Evolutionary conservation across 2,113 vertebrate genomes (phyloP), one percentile per base, ranked within the genome.

Genomic region (Phrynosoma blainvillii): DNA sequence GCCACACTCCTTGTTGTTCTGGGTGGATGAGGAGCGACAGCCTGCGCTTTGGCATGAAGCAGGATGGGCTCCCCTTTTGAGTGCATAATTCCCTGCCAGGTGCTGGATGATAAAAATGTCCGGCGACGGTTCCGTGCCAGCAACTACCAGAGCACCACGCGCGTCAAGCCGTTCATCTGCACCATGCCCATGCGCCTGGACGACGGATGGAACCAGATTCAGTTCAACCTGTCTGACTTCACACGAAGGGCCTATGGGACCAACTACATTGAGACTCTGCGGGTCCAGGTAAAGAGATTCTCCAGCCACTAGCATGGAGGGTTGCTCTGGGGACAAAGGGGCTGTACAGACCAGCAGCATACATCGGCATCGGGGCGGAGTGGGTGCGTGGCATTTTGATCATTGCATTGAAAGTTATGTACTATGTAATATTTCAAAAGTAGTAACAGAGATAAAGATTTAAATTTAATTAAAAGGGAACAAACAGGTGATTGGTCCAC

Each of bases 121-220:
- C 97, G 99, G 0, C 96, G 99, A 42, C 97, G 99, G 14, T 99
- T 99, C 93, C 97, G 99, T 54, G 99, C 98, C 0, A 99, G 99
- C 87, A 99, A 99, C 94, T 99, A 99, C 94, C 99, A 99, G 96
- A 99, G 98, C 91, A 99, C 98, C 0, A 99, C 99, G 0, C 96
- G 98, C 0, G 99, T 99, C 86, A 99, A 99, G 87, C 99, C 98
- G 0, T 99, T 99, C 94, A 99, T 99, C 96, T 99, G 99, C 87
- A 99, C 99, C 73, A 99, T 99, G 99, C 98, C 99, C 65, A 99
- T 99, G 98, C 94, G 98, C 65, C 97, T 99, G 89, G 98, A 99
- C 0, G 98, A 99, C 0, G 98, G 99, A 95, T 99, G 99, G 99
- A 99, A 99, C 96, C 98, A 99, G 94, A 99, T 99, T 87, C 98